Conservation (phyloP, 2,113 vertebrate species). For the Nannospalax galili region DNA sequence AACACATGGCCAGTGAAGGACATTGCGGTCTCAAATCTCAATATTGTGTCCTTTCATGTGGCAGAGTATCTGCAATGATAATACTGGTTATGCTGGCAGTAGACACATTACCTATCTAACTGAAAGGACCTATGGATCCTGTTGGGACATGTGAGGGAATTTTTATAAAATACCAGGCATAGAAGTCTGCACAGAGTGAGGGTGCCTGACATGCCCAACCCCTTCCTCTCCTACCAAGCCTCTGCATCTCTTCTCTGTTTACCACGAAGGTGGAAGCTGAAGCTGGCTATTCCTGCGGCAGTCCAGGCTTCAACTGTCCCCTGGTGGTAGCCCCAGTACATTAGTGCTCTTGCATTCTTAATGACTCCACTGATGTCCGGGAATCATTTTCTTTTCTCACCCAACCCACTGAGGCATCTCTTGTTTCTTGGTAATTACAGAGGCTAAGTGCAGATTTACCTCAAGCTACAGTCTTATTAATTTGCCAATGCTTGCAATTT, state of each 20-base stretch:
- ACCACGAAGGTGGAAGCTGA: background rate
- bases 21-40: background rate
- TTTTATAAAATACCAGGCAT: background rate
- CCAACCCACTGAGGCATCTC: background rate
- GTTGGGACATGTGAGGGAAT: background rate
- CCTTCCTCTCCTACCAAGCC: background rate
- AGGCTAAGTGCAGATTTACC: slow-evolving; percentile 54
- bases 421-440: slow-evolving; percentile 64
- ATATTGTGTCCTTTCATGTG: background rate
- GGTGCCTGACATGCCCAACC: background rate
- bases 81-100: background rate
- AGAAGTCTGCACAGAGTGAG: background rate
- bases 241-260: background rate
- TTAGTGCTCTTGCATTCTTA: slow-evolving; percentile 59
- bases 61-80: background rate
- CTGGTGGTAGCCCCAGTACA: background rate
- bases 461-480: slow-evolving; percentile 60
- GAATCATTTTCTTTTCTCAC: slow-evolving; percentile 61
- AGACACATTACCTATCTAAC: background rate
- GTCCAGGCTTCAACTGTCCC: background rate
- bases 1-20: background rate
- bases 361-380: background rate
- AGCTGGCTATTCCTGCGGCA: background rate
- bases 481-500: slow-evolving; percentile 10
- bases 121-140: background rate